A percentile compares a stretch with the other conserved stretches of the same genome.
These are phyloP conservation scores for Hemistola chrysoprasaria DNA, from an alignment of 2,888 invertebrate species.

Conservation along the genomic window DNA sequence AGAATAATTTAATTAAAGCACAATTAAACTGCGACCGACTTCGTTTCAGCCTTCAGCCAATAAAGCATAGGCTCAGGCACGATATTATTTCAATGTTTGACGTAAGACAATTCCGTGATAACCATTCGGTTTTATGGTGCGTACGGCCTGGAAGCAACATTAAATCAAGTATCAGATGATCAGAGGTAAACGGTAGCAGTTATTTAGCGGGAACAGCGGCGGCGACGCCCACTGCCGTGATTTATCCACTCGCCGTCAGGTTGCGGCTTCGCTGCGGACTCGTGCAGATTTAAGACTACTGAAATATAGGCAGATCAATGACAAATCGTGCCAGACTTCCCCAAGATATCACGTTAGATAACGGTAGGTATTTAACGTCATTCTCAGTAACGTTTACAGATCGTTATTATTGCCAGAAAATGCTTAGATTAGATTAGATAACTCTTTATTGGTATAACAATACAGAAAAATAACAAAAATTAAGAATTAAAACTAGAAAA, in stretches of 20 bases:
- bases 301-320: constrained; percentile 71
- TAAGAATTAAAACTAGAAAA: too few relatives aligned
- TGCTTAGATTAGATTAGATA: too few relatives aligned
- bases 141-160: constrained; percentile 54
- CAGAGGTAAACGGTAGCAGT: constrained; percentile 79
- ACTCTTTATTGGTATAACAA: too few relatives aligned
- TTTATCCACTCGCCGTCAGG: constrained; percentile 61
- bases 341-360: too few relatives aligned
- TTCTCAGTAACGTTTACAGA: too few relatives aligned
- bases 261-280: constrained; percentile 30
- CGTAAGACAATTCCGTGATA: constrained; percentile 35
- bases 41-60: constrained; percentile 17
- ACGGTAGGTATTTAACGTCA: too few relatives aligned
- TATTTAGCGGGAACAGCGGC: constrained; percentile 58
- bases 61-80: constrained; percentile 26
- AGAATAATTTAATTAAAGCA: too few relatives aligned
- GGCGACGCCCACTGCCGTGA: constrained; percentile 70
- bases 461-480: too few relatives aligned
- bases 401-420: too few relatives aligned
- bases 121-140: constrained; percentile 41
- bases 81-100: constrained; percentile 33
- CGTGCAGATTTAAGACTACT: constrained; percentile 63
- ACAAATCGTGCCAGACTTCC: too few relatives aligned
- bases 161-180: constrained; percentile 80
- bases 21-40: too few relatives aligned